These are phyloP conservation scores for Ahaetulla prasina DNA, from an alignment of 2,113 vertebrate genomes.

Conservation along the genomic window DNA sequence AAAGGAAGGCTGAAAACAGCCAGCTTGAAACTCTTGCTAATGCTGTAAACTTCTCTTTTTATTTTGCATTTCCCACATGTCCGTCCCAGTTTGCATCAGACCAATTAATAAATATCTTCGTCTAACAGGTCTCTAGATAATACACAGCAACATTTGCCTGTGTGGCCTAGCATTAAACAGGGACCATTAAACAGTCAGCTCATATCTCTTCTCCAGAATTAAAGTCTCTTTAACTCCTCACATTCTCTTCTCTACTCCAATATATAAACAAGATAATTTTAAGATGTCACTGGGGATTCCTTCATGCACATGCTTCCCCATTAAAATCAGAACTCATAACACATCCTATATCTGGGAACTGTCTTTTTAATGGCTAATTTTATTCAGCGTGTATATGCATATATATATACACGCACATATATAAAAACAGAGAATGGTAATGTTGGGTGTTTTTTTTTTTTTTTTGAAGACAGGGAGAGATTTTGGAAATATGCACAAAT, in stretches of 20 bases:
- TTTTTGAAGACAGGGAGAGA: not conserved
- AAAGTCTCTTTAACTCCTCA: constrained; percentile 51
- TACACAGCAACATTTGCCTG: constrained; percentile 60
- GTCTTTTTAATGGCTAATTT: constrained; percentile 31
- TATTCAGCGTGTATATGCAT: constrained; percentile 20
- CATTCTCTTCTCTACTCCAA: constrained; percentile 20
- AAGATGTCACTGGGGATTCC: constrained; percentile 29
- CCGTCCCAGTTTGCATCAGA: constrained; percentile 51
- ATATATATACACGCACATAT: not conserved
- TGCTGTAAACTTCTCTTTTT: constrained; percentile 44
- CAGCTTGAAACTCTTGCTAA: constrained; percentile 29
- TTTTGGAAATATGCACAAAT: not conserved
- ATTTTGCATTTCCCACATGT: constrained; percentile 48
- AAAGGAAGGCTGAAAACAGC: constrained; percentile 39
- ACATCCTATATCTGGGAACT: constrained; percentile 24
- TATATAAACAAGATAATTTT: constrained; percentile 23
- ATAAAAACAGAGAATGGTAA: not conserved
- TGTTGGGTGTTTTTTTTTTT: not conserved
- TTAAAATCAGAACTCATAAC: not conserved
- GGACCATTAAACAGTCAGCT: constrained; percentile 64
- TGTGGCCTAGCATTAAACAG: constrained; percentile 63
- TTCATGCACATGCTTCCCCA: not conserved
- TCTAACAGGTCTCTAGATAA: constrained; percentile 64
- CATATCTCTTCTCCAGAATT: constrained; percentile 52
- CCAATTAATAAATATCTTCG: constrained; percentile 63